Evolutionary conservation across 1,140 invertebrate species (phyloP), one percentile per base, ranked within the genome.

Genomic region (Lutraria rhynchaena): DNA sequence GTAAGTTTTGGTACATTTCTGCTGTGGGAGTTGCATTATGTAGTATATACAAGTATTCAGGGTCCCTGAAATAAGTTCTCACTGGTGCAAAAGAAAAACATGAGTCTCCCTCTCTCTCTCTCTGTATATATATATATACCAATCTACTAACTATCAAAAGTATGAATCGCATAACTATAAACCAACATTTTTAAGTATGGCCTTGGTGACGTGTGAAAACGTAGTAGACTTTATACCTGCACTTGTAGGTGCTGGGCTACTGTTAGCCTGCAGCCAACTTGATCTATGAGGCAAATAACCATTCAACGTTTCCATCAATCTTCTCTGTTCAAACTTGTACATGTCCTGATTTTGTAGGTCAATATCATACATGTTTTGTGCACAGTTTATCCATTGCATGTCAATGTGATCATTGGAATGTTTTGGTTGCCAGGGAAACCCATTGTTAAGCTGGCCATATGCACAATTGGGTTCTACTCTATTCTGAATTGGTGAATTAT

Each of bases 361-460:
- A 57, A 73, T n/a, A 53, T 73, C 70, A 73, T 73, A n/a, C 13
- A 24, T 22, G 31, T 49, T 49, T 29, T 67, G 63, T 31, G 37
- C 44, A 35, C 49, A 58, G 33, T 35, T 29, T 35, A 58, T 73
- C 70, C 53, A 73, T 24, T 57, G 22, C 31, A 58, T 44, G 58
- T 35, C 53, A 58, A 57, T 27, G 53, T 58, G 31, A 33, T 57
- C 33, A 58, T 1, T 24, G 11, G 35, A 24, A 7, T 46, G 70
- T 57, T 73, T 67, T 49, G 63, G 63, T 67, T 67, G 63, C 63
- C 63, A 67, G 29, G 63, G n/a, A 17, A 61, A 35, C 7, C 58
- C 31, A 61, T 35, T 61, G 13, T 57, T 35, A 24, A n/a, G 35
- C 13, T 31, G 22, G 27, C 27, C 15, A 58, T 58, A 58, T 15